Evolutionary conservation across 1,140 invertebrate genomes (phyloP).

Genomic region (Ips nitidus): DNA sequence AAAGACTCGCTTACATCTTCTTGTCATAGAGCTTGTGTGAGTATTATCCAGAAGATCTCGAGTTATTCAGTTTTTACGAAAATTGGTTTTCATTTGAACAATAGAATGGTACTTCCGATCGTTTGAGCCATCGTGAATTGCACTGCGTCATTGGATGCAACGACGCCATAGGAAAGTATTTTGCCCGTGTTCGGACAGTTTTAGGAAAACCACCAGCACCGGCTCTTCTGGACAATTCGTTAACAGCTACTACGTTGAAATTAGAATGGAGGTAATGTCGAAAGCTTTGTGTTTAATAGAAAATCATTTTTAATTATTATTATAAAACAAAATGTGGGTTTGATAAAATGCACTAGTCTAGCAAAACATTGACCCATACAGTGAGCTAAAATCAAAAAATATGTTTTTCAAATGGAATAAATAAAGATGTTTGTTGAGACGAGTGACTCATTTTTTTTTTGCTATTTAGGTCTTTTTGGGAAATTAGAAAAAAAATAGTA

Average conservation of each 20-base stretch:
- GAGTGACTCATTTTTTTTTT: too few species aligned
- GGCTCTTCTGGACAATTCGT: slow-evolving; percentile 71
- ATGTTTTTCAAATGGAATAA: too few species aligned
- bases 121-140: slow-evolving; percentile 66
- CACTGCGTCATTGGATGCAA: slow-evolving; percentile 81
- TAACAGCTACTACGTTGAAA: slow-evolving; percentile 73
- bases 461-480: too few species aligned
- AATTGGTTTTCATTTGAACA: neutral
- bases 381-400: too few species aligned
- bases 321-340: too few species aligned
- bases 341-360: too few species aligned
- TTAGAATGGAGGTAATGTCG: slow-evolving; percentile 69
- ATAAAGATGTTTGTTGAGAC: too few species aligned
- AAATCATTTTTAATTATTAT: neutral
- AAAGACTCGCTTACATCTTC: slow-evolving; percentile 64
- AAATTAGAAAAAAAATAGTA: too few species aligned
- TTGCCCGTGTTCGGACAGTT: slow-evolving; percentile 68
- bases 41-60: slow-evolving; percentile 49
- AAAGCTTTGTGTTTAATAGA: neutral
- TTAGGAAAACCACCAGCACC: slow-evolving; percentile 72
- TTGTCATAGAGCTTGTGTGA: slow-evolving; percentile 72
- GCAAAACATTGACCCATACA: too few species aligned
- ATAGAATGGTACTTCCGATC: slow-evolving; percentile 68
- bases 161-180: slow-evolving; percentile 72
- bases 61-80: neutral